Evolutionary conservation across 2,113 vertebrate genomes (phyloP), one percentile per base, ranked within the genome.

Genomic region (Rhineura floridana): DNA sequence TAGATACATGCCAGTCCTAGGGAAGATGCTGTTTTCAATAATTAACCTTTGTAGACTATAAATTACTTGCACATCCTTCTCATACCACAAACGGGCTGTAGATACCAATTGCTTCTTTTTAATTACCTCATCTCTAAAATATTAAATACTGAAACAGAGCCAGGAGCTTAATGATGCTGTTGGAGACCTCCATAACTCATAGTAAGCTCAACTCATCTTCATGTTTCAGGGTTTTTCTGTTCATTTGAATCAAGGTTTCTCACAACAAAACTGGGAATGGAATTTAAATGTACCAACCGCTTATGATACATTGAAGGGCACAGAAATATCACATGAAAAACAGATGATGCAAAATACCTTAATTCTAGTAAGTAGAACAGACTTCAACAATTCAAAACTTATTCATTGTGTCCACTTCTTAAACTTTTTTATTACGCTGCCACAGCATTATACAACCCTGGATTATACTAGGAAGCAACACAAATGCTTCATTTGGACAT

Each of bases 21-120:
- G 69, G 44, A 67, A 65, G 44, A 44, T 36, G 52, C 83, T 63
- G 33, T 63, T 81, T 89, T 85, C 83, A 89, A 80, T 75, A 73
- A 81, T 52, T 86, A 75, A 85, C 46, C 77, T 81, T 86, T 81
- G 28, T 33, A 52, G 55, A 86, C 25, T 65, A 70, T 81, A 85
- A 62, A 81, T 67, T 62, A 78, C 44, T 85, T 44, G 8, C 36
- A 42, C 39, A 63, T 84, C 39, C 78, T 59, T 48, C 78, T 70
- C 42, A 39, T 17, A 52, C 50, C 28, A 23, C 21, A 72, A 70
- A 30, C 48, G 46, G 50, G 50, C 48, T 5, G 12, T 39, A 73
- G 77, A 36, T 65, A 80, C 13, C 33, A 85, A 36, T 39, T 62
- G 75, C 42, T 63, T 80, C 63, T 28, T 84, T n/a, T 21, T n/a